Evolutionary conservation across 2,113 vertebrate genomes (phyloP).

Genomic region (Sceloporus undulatus): DNA sequence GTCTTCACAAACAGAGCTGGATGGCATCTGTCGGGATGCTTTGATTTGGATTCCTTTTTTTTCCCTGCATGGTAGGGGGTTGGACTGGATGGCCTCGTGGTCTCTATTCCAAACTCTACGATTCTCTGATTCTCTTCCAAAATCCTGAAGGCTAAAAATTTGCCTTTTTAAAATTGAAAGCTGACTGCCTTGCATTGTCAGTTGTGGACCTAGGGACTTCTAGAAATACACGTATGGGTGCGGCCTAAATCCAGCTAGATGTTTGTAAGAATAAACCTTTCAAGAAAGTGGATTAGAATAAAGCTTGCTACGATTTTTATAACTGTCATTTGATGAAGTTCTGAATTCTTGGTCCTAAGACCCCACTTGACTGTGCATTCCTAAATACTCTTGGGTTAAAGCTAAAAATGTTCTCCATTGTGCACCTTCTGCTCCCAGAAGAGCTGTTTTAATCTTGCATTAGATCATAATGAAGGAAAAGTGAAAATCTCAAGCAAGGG

Average conservation of each 20-base stretch:
- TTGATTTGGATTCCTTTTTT: no score
- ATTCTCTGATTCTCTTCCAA: background rate
- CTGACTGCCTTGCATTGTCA: background rate
- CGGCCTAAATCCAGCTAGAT: background rate
- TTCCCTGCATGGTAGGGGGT: no score
- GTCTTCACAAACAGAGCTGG: no score
- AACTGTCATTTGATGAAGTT: background rate
- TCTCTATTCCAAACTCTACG: no score
- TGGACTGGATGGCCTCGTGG: no score
- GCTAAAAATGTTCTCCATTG: background rate
- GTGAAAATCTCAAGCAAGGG: background rate
- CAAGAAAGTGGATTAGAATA: background rate
- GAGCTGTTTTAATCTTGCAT: background rate
- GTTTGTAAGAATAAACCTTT: background rate
- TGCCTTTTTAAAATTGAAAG: background rate
- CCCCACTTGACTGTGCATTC: no score
- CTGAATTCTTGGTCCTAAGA: background rate
- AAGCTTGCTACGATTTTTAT: background rate
- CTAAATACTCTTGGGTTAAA: background rate
- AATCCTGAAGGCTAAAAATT: background rate
- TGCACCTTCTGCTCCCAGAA: background rate
- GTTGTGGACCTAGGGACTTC: background rate
- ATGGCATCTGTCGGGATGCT: no score
- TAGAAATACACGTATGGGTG: background rate
- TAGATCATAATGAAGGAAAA: background rate